These are phyloP conservation scores for Siphlonurus alternatus DNA, from an alignment of 2,888 invertebrate species.

Conservation along the genomic window DNA sequence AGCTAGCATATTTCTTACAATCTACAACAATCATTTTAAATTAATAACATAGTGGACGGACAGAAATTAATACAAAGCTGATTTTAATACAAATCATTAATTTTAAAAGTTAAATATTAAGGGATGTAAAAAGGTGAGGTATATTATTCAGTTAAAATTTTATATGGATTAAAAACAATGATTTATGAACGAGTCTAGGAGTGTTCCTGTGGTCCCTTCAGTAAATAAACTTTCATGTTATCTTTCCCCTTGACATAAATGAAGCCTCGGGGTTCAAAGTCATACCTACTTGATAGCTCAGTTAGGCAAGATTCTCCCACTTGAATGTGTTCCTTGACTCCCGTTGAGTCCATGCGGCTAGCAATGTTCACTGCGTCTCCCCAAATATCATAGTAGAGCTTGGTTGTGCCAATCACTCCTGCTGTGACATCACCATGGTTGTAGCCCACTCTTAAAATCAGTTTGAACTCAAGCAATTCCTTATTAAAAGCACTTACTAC, in stretches of 20 bases:
- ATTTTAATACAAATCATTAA: too few species aligned
- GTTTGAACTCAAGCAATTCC: conserved; percentile 77
- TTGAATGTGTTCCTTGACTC: conserved; percentile 70
- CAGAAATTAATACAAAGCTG: too few species aligned
- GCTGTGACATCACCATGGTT: conserved; percentile 94
- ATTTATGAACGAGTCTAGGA: too few species aligned
- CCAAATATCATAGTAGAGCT: conserved; percentile 95
- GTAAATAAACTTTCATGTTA: conserved; percentile 79
- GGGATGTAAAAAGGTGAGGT: too few species aligned
- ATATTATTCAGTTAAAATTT: too few species aligned
- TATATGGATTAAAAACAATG: too few species aligned
- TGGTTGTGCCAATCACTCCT: conserved; percentile 88
- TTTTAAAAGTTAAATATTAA: too few species aligned
- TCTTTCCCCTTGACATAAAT: conserved; percentile 96
- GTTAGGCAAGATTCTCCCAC: conserved; percentile 58
- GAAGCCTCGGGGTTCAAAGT: conserved; percentile 81
- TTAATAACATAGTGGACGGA: too few species aligned
- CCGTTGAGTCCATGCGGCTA: conserved; percentile 93
- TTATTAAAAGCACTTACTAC: conserved; percentile 76
- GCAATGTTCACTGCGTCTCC: conserved; percentile 97
- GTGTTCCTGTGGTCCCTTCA: conserved; percentile 19
- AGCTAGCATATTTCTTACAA: too few species aligned
- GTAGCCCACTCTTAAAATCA: conserved; percentile 56
- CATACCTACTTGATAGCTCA: conserved; percentile 53
- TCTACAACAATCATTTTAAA: too few species aligned